phyloP scores from a whole-genome alignment of 2,888 invertebrate genomes.

The Cephalotes varians region DNA sequence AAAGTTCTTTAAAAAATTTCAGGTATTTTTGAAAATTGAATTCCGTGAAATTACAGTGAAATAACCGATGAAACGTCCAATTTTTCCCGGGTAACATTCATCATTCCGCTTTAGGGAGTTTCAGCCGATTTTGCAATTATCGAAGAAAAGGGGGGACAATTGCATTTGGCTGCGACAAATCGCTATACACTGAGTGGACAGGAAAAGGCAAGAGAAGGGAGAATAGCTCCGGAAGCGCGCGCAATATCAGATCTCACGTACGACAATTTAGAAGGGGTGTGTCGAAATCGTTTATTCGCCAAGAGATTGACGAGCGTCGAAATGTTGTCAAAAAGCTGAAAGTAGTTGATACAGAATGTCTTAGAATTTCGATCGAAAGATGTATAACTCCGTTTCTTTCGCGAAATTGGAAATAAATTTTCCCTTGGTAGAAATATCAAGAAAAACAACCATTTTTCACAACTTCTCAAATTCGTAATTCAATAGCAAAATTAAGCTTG shows the following conservation, averaged over 20 bases:
- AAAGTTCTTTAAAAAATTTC: not conserved
- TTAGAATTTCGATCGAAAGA: not conserved
- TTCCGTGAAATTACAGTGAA: conserved; percentile 11
- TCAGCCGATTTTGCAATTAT: conserved; percentile 75
- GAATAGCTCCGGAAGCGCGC: conserved; percentile 71
- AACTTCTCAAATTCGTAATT: not conserved
- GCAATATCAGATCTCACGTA: conserved; percentile 72
- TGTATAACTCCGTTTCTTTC: not conserved
- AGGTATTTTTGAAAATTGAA: not conserved
- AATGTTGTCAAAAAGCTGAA: conserved; percentile 31
- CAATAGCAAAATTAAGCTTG: not conserved
- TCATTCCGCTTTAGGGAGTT: conserved; percentile 53
- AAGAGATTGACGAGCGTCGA: conserved; percentile 37
- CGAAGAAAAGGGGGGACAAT: conserved; percentile 76
- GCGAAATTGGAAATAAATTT: conserved; percentile 18
- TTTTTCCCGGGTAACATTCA: conserved; percentile 34
- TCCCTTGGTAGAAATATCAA: not conserved
- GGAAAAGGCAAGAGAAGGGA: conserved; percentile 63
- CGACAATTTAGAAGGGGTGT: conserved; percentile 40
- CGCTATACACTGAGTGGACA: conserved; percentile 59
- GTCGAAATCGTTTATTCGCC: conserved; percentile 25
- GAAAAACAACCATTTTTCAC: conserved; percentile 14
- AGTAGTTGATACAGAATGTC: not conserved
- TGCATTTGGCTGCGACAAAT: conserved; percentile 76
- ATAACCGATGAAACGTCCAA: conserved; percentile 15